A percentile compares a stretch with the other conserved stretches of the same genome.
Conservation (phyloP, 2,888 invertebrate species). For the Lasius platythorax region DNA sequence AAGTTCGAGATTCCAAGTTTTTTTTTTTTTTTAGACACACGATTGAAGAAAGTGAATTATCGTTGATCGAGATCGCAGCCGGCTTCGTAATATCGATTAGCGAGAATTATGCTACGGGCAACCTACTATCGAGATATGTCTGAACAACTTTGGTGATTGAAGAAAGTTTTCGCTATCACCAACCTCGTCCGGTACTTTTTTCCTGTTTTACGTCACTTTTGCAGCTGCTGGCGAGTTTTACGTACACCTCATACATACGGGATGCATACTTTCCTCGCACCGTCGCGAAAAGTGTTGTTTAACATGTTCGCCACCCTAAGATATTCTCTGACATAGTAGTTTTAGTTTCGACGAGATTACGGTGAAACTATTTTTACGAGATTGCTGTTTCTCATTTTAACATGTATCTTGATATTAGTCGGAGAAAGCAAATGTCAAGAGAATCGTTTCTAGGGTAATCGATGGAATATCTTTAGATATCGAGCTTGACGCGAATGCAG, state of each 20-base stretch:
- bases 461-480: not conserved
- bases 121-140: not conserved
- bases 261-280: not conserved
- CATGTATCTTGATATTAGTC: not conserved
- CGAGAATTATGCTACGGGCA: not conserved
- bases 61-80: not conserved
- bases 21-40: not conserved
- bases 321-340: not conserved
- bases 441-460: not conserved
- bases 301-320: not conserved
- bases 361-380: not conserved
- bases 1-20: not conserved
- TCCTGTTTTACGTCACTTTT: slow-evolving; percentile 8
- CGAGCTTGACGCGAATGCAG: not conserved
- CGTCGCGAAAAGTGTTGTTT: not conserved
- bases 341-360: not conserved
- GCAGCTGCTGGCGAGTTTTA: slow-evolving; percentile 17
- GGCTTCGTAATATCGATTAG: not conserved
- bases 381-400: not conserved
- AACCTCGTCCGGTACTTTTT: slow-evolving; percentile 1
- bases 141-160: not conserved
- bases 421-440: not conserved
- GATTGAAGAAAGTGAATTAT: not conserved
- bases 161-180: slow-evolving; percentile 8
- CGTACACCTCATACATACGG: slow-evolving; percentile 1